Evolutionary conservation across 2,797 vertebrate species (phyloP).

Genomic region (Perodicticus potto): DNA sequence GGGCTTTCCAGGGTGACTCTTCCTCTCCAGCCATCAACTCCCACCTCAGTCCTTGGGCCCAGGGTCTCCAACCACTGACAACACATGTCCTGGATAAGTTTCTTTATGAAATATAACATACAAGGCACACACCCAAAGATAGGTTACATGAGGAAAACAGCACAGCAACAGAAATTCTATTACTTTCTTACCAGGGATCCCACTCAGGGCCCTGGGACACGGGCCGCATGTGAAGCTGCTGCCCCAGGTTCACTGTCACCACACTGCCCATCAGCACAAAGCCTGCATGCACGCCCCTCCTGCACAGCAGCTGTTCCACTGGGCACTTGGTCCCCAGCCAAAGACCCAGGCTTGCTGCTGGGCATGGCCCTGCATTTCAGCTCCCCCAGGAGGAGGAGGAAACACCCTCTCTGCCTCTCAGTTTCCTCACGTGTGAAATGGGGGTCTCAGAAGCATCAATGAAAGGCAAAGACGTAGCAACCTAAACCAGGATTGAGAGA

Average conservation of each 20-base stretch:
- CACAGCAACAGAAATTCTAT: background rate
- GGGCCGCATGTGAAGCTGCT: background rate
- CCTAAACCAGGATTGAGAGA: background rate
- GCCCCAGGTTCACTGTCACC: background rate
- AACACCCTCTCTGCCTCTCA: background rate
- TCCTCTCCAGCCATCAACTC: background rate
- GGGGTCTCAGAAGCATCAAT: background rate
- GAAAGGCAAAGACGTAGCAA: background rate
- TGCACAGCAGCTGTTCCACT: background rate
- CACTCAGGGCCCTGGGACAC: background rate
- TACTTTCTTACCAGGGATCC: background rate
- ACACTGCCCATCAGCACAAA: background rate
- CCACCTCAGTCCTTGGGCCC: background rate
- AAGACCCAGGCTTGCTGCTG: background rate
- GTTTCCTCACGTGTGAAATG: background rate
- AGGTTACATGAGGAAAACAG: background rate
- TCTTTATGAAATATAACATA: background rate
- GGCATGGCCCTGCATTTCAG: fast-evolving
- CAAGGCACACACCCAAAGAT: background rate
- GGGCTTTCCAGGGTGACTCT: background rate
- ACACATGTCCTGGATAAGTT: background rate
- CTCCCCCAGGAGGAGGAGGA: background rate
- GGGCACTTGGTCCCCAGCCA: background rate
- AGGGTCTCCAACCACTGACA: background rate
- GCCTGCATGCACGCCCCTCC: background rate